These are phyloP conservation scores for Rhingia rostrata DNA, from an alignment of 2,888 invertebrate genomes.

Conservation along the genomic window DNA sequence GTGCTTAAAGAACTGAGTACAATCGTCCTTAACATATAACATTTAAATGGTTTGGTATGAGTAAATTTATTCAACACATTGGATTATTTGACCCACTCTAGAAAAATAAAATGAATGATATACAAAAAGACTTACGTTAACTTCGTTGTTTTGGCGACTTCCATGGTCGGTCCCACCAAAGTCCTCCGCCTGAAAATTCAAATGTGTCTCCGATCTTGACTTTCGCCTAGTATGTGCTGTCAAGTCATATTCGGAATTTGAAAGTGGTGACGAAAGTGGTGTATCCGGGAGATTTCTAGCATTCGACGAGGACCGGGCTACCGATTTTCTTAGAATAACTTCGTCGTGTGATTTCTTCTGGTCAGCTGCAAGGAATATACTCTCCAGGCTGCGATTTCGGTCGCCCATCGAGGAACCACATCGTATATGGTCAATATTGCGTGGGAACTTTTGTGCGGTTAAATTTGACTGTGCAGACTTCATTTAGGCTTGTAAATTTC, in stretches of 20 bases:
- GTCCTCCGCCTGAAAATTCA: slow-evolving; percentile 50
- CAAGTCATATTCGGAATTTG: slow-evolving; percentile 50
- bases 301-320: slow-evolving; percentile 34
- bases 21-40: neutral
- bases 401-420: slow-evolving; percentile 36
- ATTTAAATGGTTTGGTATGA: neutral
- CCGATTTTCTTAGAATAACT: slow-evolving; percentile 38
- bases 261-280: slow-evolving; percentile 50
- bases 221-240: slow-evolving; percentile 42
- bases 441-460: slow-evolving; percentile 7
- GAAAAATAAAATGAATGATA: neutral
- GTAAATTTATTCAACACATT: neutral
- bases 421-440: slow-evolving; percentile 25
- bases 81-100: slow-evolving; percentile 20
- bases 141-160: slow-evolving; percentile 28
- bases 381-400: slow-evolving; percentile 51
- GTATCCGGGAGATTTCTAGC: slow-evolving; percentile 45
- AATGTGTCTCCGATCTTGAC: slow-evolving; percentile 50
- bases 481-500: slow-evolving; percentile 50
- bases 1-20: neutral
- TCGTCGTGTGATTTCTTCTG: slow-evolving; percentile 27
- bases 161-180: slow-evolving; percentile 13
- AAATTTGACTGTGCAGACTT: slow-evolving; percentile 59
- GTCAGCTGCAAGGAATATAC: slow-evolving; percentile 28
- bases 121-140: slow-evolving; percentile 45